Conservation (phyloP, 64 coral and sea anemone genomes). For the Cladopsammia gracilis region DNA sequence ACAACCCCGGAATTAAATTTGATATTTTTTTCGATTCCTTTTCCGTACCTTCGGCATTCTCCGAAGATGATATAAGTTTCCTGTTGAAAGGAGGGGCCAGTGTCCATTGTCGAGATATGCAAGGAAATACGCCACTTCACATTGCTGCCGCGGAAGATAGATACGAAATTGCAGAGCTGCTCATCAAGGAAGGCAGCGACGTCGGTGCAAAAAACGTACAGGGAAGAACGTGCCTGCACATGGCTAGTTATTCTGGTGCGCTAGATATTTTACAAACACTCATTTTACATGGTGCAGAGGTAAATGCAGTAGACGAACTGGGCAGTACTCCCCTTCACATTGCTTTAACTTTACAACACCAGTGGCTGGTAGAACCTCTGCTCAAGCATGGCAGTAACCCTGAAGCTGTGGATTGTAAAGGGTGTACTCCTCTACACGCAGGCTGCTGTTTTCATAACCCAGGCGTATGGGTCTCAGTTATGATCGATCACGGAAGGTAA, state of each 20-base stretch:
- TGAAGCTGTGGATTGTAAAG: conserved; percentile 5
- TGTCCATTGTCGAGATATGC: conserved; percentile 20
- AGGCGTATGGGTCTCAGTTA: background rate
- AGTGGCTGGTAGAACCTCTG: background rate
- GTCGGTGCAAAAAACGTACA: conserved; percentile 7
- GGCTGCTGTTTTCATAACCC: background rate
- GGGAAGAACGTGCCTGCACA: conserved; percentile 29
- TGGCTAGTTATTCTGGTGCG: background rate
- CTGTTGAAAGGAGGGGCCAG: conserved; percentile 32
- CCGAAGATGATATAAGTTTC: background rate
- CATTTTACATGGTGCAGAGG: background rate
- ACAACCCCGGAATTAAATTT: too few species aligned
- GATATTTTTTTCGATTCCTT: background rate
- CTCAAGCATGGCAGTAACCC: background rate
- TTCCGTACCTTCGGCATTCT: background rate
- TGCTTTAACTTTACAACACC: background rate
- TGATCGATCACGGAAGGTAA: background rate
- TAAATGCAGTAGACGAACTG: conserved; percentile 6
- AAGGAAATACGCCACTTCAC: conserved; percentile 54
- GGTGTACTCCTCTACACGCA: background rate
- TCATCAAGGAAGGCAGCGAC: conserved; percentile 12
- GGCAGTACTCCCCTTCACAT: conserved; percentile 1
- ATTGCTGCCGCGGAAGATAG: background rate
- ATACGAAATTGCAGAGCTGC: background rate
- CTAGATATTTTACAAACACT: background rate